Conservation (phyloP, 2,113 vertebrate genomes). For the Nesoenas mayeri region DNA sequence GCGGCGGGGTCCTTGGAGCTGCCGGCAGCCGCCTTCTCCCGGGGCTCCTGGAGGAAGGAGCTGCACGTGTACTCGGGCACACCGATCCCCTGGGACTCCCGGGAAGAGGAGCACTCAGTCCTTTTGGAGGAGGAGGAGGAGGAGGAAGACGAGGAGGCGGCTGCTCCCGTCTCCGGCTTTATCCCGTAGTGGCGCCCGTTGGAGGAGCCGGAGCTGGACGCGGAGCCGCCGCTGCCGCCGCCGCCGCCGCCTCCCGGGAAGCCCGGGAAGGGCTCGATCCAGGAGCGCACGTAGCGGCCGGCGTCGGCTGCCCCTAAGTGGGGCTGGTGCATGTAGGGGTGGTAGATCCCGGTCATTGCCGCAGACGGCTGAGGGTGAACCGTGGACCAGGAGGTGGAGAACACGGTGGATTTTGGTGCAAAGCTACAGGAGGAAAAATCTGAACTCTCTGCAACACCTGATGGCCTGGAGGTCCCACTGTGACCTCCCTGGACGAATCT, state of each 20-base stretch:
- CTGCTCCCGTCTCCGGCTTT: slow-evolving; percentile 84
- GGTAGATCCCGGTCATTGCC: slow-evolving; percentile 90
- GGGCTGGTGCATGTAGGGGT: slow-evolving; percentile 90
- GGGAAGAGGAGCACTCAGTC: slow-evolving; percentile 80
- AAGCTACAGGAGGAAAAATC: slow-evolving; percentile 96
- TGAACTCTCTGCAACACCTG: slow-evolving; percentile 88
- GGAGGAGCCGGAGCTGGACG: slow-evolving; percentile 64
- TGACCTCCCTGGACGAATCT: slow-evolving; percentile 90
- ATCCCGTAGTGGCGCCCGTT: slow-evolving; percentile 85
- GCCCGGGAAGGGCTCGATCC: slow-evolving; percentile 91
- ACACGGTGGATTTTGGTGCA: slow-evolving; percentile 92
- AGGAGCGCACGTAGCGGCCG: slow-evolving; percentile 92
- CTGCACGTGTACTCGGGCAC: slow-evolving; percentile 82
- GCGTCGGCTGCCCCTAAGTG: slow-evolving; percentile 87
- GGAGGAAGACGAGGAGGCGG: slow-evolving; percentile 74
- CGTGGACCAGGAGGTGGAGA: slow-evolving; percentile 91
- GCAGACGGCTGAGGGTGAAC: slow-evolving; percentile 86
- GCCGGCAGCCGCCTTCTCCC: slow-evolving; percentile 83
- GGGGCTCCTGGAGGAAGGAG: slow-evolving; percentile 79
- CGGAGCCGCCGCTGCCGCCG: slow-evolving; percentile 50
- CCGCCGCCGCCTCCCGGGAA: slow-evolving; percentile 76
- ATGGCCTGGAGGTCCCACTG: slow-evolving; percentile 86
- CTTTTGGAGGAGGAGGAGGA: slow-evolving; percentile 82
- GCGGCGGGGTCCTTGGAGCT: slow-evolving; percentile 71
- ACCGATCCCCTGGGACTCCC: slow-evolving; percentile 82